Evolutionary conservation across 2,797 vertebrate genomes (phyloP), one percentile per base, ranked within the genome.

Genomic region (Thunnus albacares): DNA sequence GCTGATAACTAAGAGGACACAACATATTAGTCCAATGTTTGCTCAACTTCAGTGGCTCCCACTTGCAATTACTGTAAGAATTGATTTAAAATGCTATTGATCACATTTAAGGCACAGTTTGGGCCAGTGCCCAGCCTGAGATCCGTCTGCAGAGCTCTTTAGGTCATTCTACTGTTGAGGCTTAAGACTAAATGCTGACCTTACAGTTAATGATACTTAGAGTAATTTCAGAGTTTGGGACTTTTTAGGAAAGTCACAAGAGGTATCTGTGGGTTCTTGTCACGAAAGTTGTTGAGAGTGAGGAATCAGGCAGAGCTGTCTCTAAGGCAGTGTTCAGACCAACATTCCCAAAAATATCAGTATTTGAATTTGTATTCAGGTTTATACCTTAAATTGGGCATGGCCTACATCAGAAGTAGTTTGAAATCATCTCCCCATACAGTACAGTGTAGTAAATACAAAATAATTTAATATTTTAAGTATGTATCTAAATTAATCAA

Each of bases 81-180:
- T 88, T 86, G 60, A 89, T 85, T 86, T 45, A 72, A 85, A 89
- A 76, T 66, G 53, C 77, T 84, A 89, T 90, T 72, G 85, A 88
- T 90, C 77, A 83, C 71, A 61, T 82, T 77, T 43, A 79, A 70
- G 56, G 51, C 63, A 55, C 47, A 60, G 56, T 81, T 81, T 88
- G 85, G 86, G 77, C 41, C 22, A 4, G 35, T 33, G 82, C 82
- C 88, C 73, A 76, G 83, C 28, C 59, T 77, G 63, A 84, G 14
- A 71, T 79, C 74, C 74, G 41, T 28, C 18, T 38, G 71, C 61
- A 65, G 45, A 74, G 70, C 75, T 71, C 33, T 28, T 79, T 20
- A 24, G 55, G 73, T 73, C 74, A 72, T 85, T 82, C 87, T 30
- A 66, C 65, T 35, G 83, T 67, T 56, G 73, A 81, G 30, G 63